Conservation (phyloP, 2,797 vertebrate species). For the Amphiprion clarkii region DNA sequence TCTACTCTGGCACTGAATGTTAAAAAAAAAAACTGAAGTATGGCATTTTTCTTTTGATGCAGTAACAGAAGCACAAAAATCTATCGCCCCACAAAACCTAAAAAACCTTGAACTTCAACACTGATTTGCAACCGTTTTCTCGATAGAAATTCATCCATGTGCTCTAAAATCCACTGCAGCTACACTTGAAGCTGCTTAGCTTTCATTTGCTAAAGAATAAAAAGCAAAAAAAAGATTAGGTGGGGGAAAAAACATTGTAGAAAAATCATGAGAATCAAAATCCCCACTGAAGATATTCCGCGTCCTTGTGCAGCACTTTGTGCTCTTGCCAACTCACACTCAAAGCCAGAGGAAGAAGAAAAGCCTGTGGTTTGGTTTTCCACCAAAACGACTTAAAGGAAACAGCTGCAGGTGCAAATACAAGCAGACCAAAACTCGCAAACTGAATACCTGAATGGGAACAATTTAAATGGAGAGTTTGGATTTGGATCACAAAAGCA, state of each 20-base stretch:
- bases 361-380: not conserved
- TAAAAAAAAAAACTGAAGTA: not conserved
- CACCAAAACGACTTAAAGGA: not conserved
- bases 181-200: no score
- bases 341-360: not conserved
- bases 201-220: no score
- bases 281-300: not conserved
- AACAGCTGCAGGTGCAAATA: not conserved
- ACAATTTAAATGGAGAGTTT: not conserved
- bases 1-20: not conserved
- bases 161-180: no score
- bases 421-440: not conserved
- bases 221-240: no score
- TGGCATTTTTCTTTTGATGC: no score
- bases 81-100: not conserved
- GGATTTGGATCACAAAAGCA: not conserved
- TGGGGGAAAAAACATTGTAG: no score
- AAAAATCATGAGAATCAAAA: not conserved
- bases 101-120: no score
- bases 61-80: not conserved
- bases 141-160: no score
- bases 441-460: not conserved
- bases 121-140: no score
- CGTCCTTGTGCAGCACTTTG: conserved; percentile 21
- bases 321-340: not conserved